Conservation (phyloP, 2,113 vertebrate genomes). For the Sebastes schlegelii region DNA sequence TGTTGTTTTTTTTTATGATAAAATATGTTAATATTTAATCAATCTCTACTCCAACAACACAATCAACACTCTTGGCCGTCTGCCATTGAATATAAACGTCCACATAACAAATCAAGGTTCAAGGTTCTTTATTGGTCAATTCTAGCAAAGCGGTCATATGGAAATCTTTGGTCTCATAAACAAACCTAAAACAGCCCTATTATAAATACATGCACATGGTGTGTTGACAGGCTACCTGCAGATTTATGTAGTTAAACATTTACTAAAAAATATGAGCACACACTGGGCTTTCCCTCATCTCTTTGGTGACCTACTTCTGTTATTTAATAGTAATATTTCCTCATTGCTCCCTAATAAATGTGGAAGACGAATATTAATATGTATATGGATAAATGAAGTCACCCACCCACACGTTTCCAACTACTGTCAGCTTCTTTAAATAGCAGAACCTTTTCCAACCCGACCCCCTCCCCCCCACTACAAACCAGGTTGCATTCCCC, state of each 20-base stretch:
- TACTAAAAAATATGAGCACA: neutral
- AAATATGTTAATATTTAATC: neutral
- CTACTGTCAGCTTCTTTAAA: constrained; percentile 10
- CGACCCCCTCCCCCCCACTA: neutral
- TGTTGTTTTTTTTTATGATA: no score
- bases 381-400: neutral
- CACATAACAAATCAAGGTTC: no score
- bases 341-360: neutral
- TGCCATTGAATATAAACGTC: neutral
- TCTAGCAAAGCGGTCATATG: no score
- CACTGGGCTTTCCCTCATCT: neutral
- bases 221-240: no score
- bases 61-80: neutral
- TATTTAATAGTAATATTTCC: neutral
- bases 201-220: no score
- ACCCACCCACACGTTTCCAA: neutral
- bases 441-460: constrained; percentile 18
- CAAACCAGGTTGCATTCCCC: constrained; percentile 29
- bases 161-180: no score
- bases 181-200: no score
- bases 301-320: constrained; percentile 41
- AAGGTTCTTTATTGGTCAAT: no score
- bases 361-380: neutral
- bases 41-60: neutral
- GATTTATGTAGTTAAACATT: no score